Base-by-base conservation (phyloP, 1,140 invertebrate species). In the Diprion similis region DNA sequence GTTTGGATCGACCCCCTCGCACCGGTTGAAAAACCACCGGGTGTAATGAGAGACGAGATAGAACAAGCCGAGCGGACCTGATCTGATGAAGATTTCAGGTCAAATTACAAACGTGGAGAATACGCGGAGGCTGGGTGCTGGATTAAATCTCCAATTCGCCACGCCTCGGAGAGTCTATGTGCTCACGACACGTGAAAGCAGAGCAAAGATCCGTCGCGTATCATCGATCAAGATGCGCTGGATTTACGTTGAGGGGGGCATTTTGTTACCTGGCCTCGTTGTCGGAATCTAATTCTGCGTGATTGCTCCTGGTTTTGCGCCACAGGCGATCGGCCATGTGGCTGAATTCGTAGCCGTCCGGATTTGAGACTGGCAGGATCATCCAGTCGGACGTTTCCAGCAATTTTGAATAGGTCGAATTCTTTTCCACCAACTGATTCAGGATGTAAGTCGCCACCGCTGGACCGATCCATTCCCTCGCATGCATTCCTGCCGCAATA, bases 381-480 rank as follows among this genome's bases (percentile, higher is more conserved):
- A 92, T 91, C 94, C 95, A 97, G 80, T 97, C 95, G 72, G 94
- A 92, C 72, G 92, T 91, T 59, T 93, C 92, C 70, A 97, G 87
- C 15, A 95, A 87, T 73, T 91, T 89, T 10, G 91, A 87, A 80
- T 94, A 91, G 8, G 89, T 90, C 24, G 93, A 89, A 81, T 91
- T 92, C 79, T 93, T 93, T 80, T 94, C 92, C 3, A 94, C 91
- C 68, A 98, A 85, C 82, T 96, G 92, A 79, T 94, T 93, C 46
- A 96, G 90, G 18, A 97, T 92, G 82, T 92, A 97, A 18, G 95
- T 93, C 11, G 95, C 93, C 0, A 94, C 94, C 0, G 96, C 95
- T 3, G 95, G 93, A 67, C 95, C 92, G 72, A 98, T 96, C 96
- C 97, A 98, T 89, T 98, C 96, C 47, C 96, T 86, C 0, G 96